These are phyloP conservation scores for Theristicus caerulescens DNA, from an alignment of 2,113 vertebrate species.

Conservation along the genomic window DNA sequence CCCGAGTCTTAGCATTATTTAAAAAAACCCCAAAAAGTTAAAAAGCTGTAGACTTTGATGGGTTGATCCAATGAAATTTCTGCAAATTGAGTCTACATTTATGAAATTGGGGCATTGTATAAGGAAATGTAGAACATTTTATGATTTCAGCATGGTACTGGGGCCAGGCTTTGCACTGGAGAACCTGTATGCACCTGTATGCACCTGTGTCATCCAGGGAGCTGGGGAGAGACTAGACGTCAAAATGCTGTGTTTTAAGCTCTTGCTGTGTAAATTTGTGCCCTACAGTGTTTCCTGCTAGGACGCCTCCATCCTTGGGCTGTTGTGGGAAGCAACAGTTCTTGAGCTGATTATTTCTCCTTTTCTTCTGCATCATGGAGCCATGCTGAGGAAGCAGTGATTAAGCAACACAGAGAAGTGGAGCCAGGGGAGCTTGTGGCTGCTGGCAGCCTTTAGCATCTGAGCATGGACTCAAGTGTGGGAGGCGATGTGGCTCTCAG, in stretches of 20 bases:
- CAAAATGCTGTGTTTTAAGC: background rate
- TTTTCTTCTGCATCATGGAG: background rate
- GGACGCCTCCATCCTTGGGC: background rate
- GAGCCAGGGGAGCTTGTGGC: background rate
- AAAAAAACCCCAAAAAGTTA: fast-evolving
- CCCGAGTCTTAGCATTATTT: background rate
- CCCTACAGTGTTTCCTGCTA: background rate
- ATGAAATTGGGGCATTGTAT: fast-evolving
- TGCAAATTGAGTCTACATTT: background rate
- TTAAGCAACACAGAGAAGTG: background rate
- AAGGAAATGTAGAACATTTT: background rate
- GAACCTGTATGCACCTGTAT: background rate
- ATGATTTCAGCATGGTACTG: background rate
- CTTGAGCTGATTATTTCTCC: background rate
- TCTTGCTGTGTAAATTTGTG: background rate
- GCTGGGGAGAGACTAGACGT: background rate
- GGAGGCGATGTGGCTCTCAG: background rate
- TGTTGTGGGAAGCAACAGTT: fast-evolving
- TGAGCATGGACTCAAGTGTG: background rate
- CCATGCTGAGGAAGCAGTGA: background rate
- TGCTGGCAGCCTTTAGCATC: background rate
- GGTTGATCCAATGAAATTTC: background rate
- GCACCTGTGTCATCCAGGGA: background rate
- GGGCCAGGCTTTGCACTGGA: background rate
- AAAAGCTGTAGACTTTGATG: background rate